A percentile compares a stretch with the other conserved stretches of the same genome.
Conservation (phyloP, 2,797 vertebrate species). For the Allobates femoralis region DNA sequence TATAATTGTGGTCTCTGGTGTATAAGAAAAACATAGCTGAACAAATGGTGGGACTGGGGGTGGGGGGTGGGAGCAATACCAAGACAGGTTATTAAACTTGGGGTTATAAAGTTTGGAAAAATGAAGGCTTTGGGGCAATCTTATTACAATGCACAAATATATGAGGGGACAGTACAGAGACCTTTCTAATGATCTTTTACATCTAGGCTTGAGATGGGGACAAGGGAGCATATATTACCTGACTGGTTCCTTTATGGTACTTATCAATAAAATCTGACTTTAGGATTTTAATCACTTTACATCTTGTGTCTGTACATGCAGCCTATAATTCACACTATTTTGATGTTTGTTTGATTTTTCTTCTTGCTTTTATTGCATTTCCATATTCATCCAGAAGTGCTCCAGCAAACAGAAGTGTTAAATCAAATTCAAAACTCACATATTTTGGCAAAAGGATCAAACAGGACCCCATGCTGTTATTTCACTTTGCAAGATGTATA, state of each 20-base stretch:
- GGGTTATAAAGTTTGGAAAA: no score
- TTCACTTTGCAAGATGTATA: constrained; percentile 5
- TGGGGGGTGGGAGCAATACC: no score
- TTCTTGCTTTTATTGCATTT: not conserved
- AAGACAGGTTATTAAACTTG: no score
- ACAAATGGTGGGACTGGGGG: no score
- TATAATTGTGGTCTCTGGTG: no score
- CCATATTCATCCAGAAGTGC: not conserved
- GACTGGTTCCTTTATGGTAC: not conserved
- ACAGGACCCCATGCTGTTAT: constrained; percentile 8
- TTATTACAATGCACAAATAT: no score
- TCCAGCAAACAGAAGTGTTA: not conserved
- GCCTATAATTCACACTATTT: not conserved
- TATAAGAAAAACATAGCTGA: no score
- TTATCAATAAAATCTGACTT: not conserved
- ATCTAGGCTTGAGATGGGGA: no score
- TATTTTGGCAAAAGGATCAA: not conserved
- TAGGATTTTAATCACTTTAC: not conserved
- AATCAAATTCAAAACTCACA: not conserved
- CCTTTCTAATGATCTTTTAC: no score
- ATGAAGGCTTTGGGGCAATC: no score
- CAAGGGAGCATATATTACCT: no score
- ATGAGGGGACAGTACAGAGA: no score
- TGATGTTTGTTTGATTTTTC: not conserved
- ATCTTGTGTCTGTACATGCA: not conserved